Conservation (phyloP, 2,113 vertebrate genomes). For the Vombatus ursinus region DNA sequence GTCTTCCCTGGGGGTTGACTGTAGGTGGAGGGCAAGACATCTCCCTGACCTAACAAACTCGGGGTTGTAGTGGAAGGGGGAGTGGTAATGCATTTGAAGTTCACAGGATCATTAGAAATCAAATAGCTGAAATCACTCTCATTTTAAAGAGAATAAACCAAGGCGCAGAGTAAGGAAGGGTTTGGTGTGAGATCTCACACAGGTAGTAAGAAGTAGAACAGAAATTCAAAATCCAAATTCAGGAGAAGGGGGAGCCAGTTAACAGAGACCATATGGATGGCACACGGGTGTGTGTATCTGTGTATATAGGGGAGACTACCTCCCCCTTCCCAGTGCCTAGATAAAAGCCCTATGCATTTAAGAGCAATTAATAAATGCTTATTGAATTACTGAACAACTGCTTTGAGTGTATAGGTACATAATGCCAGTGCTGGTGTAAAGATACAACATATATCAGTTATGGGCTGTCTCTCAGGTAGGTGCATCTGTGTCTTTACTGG, state of each 20-base stretch:
- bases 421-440: neutral
- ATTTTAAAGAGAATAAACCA: slow-evolving; percentile 27
- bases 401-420: neutral
- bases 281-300: neutral
- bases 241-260: neutral
- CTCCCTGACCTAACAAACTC: neutral
- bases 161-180: slow-evolving; percentile 15
- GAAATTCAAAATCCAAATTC: slow-evolving; percentile 25
- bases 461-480: neutral
- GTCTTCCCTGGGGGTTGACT: neutral
- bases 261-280: neutral
- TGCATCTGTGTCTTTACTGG: neutral
- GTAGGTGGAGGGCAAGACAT: slow-evolving; percentile 29
- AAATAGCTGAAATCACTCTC: neutral
- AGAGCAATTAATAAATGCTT: neutral
- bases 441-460: neutral
- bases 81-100: neutral
- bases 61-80: neutral
- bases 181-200: slow-evolving; percentile 29
- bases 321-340: slow-evolving; percentile 1
- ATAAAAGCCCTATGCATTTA: neutral
- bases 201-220: neutral
- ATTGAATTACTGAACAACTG: neutral
- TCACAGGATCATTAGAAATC: slow-evolving; percentile 4
- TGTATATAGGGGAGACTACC: neutral